Conservation (phyloP, 2,113 vertebrate species). For the Pelecanoides urinatrix region DNA sequence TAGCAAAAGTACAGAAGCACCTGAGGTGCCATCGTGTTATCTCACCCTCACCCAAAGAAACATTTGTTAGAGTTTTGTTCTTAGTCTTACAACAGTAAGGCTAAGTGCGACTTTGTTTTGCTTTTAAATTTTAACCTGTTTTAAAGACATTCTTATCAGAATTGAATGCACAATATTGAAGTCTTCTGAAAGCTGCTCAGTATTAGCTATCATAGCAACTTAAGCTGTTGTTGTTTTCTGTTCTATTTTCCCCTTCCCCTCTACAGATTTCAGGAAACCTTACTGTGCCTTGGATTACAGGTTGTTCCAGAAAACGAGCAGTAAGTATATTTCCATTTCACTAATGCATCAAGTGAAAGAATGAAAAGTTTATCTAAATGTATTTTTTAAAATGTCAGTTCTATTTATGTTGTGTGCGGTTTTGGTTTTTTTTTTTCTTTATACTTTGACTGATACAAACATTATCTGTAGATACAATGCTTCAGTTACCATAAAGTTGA, state of each 20-base stretch:
- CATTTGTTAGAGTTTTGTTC: not conserved
- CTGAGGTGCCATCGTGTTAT: rapidly evolving
- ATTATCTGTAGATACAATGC: not conserved
- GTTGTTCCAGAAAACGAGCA: constrained; percentile 97
- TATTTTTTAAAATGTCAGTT: not conserved
- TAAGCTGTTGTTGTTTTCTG: constrained; percentile 38
- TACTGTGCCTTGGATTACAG: constrained; percentile 93
- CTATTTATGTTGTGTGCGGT: not conserved
- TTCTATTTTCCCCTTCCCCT: constrained; percentile 59
- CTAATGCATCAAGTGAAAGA: not conserved
- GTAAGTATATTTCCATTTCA: constrained; percentile 81
- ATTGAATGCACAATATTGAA: not conserved
- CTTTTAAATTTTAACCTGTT: not conserved
- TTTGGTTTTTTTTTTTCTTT: not conserved
- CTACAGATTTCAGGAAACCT: constrained; percentile 87
- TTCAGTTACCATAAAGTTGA: not conserved
- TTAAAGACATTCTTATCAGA: not conserved
- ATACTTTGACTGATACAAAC: not conserved
- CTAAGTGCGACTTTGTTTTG: not conserved
- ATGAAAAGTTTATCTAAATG: not conserved
- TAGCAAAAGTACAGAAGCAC: not conserved
- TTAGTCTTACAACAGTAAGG: not conserved
- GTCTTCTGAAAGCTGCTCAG: not conserved
- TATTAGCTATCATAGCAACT: not conserved
- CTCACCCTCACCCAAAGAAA: not conserved